Percentiles rank a stretch among this genome's conserved stretches.
Evolutionary conservation across 2,797 vertebrate species (phyloP).

Genomic region (Glossophaga mutica): DNA sequence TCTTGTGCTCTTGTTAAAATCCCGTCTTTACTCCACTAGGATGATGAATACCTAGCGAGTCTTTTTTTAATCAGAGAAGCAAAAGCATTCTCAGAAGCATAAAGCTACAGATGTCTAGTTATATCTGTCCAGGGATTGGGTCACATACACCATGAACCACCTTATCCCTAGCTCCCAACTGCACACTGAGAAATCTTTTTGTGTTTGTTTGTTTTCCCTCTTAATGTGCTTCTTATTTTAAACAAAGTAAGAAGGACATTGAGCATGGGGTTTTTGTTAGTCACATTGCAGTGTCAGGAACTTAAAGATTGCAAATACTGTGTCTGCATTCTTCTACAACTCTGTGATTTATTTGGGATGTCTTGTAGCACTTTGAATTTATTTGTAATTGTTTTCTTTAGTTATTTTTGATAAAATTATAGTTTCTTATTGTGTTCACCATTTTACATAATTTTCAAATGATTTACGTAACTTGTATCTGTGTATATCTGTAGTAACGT

Average conservation of each 20-base stretch:
- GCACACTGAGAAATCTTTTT: background rate
- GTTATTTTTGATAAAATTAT: background rate
- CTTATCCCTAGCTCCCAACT: background rate
- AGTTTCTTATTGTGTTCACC: background rate
- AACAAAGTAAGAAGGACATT: background rate
- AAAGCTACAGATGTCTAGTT: background rate
- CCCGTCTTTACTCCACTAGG: background rate
- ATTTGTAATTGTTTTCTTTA: background rate
- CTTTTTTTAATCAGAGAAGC: background rate
- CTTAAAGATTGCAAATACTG: background rate
- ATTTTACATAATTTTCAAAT: conserved; percentile 18
- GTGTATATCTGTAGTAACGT: background rate
- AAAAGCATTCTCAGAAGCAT: background rate
- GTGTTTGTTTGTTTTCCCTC: background rate
- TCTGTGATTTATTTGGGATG: background rate
- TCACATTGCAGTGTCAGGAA: background rate
- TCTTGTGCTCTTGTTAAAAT: background rate
- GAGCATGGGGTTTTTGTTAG: background rate
- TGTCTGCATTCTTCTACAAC: background rate
- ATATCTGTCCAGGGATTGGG: background rate
- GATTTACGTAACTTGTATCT: background rate
- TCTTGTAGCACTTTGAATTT: background rate
- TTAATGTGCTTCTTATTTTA: background rate
- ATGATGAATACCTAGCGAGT: background rate
- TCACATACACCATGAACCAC: background rate